These are phyloP conservation scores for Xerus rutilus DNA, from an alignment of 2,797 vertebrate genomes.

Conservation along the genomic window DNA sequence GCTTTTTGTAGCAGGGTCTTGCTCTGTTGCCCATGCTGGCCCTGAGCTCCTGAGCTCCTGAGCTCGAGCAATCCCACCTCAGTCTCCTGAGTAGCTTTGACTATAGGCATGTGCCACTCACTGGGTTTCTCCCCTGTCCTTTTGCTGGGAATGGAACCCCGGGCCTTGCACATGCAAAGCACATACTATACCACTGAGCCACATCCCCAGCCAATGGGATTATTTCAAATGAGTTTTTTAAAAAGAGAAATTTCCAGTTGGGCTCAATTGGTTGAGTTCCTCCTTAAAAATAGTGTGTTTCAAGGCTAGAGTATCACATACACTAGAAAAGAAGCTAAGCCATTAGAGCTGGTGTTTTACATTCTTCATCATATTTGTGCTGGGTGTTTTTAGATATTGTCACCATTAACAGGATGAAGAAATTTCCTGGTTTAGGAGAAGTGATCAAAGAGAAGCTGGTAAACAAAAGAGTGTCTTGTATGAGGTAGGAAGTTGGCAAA, in stretches of 20 bases:
- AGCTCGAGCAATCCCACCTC: not conserved
- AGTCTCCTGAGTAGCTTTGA: not conserved
- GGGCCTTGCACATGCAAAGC: not conserved
- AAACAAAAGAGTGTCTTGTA: not conserved
- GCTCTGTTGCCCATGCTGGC: not conserved
- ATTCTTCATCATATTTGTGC: fast-evolving
- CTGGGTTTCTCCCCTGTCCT: no score
- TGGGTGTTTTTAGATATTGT: not conserved
- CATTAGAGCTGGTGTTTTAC: not conserved
- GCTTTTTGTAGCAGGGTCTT: not conserved
- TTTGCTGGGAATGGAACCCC: not conserved
- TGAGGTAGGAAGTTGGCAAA: not conserved
- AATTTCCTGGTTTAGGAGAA: not conserved
- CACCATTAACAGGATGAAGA: not conserved
- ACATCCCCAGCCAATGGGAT: not conserved
- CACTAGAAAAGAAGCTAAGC: not conserved
- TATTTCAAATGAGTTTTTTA: not conserved
- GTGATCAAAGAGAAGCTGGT: not conserved
- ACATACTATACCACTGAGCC: not conserved
- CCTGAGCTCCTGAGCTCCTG: not conserved
- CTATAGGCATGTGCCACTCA: not conserved
- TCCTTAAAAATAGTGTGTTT: not conserved
- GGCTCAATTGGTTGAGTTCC: not conserved
- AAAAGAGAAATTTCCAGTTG: not conserved
- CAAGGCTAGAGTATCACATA: not conserved